Base-by-base conservation (phyloP, 1,140 invertebrate species). In the Popillia japonica region DNA sequence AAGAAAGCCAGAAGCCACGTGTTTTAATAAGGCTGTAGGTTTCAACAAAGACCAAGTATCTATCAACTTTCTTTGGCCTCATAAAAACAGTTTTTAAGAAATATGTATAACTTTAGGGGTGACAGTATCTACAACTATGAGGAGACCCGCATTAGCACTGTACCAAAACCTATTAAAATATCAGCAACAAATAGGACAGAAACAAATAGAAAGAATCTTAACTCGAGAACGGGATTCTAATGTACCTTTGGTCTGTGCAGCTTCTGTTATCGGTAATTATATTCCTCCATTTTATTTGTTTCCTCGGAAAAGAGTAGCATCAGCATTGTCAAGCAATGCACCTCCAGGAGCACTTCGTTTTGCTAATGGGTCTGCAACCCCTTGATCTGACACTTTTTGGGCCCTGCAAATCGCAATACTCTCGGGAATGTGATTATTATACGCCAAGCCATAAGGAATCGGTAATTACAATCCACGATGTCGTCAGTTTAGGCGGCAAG, bases 81-180 rank as follows among this genome's bases (percentile, higher is more conserved):
- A 4, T 75, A 6, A 41, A 34, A 3, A n/a, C 7, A 2, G 40
- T 75, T 41, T 20, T 75, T 14, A n/a, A 3, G n/a, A 75, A 48
- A 75, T 75, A n/a, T n/a, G n/a, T n/a, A 75, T 17, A 75, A 48
- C 48, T 75, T 75, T 44, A 40, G 55, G 55, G 74, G 81, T 11
- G 80, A 81, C 22, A 68, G 80, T 44, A 87, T 89, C 48, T 88
- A 83, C 77, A 88, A 89, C 80, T 81, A 86, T 72, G 87, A 89
- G 81, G 87, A 89, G 83, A 87, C 86, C 20, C 86, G 85, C 68
- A 80, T 86, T 73, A 84, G 84, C 64, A 87, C 86, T 17, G 86
- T 88, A 3, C 83, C 83, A 78, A 75, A 27, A 11, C 85, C 85
- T 64, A 76, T 77, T 76, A 87, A 85, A 81, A 83, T 89, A 72